Base-by-base conservation (phyloP, 2,888 invertebrate genomes). In the Podabrus alpinus region DNA sequence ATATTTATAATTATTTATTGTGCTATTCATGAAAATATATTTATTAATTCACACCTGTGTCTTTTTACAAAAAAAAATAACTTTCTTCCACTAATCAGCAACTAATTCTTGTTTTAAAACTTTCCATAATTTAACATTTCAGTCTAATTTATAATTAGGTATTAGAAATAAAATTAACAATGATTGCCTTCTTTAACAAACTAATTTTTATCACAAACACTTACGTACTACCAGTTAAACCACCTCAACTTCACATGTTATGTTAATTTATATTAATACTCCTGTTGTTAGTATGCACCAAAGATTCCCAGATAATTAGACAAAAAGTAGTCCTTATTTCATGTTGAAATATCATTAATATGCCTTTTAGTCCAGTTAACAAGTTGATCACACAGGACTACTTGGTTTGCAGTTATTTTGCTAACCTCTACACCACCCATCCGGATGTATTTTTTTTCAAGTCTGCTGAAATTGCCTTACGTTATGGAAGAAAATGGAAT, bases 11-110 rank as follows among this genome's bases (percentile, higher is more conserved):
- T 77, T 77, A 79, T 78, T 78, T 78, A 79, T 79, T 79, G 79
- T 78, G 72, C 71, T 71, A 77, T 77, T 73, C 76, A 73, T 78
- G 74, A 69, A 77, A 79, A 79, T 78, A 79, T 79, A 79, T 79
- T 78, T 79, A 79, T 79, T 77, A 66, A 76, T 70, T 69, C 64
- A 59, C 67, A 67, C 24, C 19, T 67, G 17, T 61, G 17, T 61
- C 61, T 17, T 19, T 10, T 25, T 29, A 15, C 24, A 15, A 15
- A 15, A 15, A n/a, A 45, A 45, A 29, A 45, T 45, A 45, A 45
- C 15, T 29, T 67, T 67, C 66, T 66, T 67, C 16, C 10, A 9
- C 19, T 15, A 66, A 16, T 24, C 60, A 61, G 67, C 67, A 61
- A 61, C 24, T 25, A 13, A 17, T 19, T 19, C 19, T 15, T n/a